phyloP scores from a whole-genome alignment of 2,888 invertebrate species.

The Caenorhabditis sulstoni region DNA sequence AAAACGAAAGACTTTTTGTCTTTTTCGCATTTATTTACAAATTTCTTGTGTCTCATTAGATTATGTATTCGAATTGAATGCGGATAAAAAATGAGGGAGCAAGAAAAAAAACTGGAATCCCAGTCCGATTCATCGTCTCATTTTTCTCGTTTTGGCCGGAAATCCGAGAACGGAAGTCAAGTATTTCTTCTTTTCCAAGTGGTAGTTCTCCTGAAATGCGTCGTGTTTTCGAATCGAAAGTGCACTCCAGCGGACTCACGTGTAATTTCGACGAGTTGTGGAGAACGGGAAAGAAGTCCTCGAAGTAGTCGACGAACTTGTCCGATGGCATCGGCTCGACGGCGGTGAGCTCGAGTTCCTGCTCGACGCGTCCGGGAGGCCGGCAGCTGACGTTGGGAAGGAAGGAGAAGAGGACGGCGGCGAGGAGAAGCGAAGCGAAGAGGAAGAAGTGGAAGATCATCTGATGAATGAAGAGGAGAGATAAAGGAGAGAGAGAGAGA shows the following conservation, averaged over 20 bases:
- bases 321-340: slow-evolving; percentile 29
- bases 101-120: no score
- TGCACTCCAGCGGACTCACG: slow-evolving; percentile 21
- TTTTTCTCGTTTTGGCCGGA: slow-evolving; percentile 46
- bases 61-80: not conserved
- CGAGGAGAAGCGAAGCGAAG: slow-evolving; percentile 4
- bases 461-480: slow-evolving; percentile 17
- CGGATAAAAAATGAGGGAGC: not conserved
- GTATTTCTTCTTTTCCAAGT: slow-evolving; percentile 64
- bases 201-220: slow-evolving; percentile 60
- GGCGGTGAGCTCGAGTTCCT: slow-evolving; percentile 26
- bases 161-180: slow-evolving; percentile 45
- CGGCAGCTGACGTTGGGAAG: not conserved
- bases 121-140: slow-evolving; percentile 28
- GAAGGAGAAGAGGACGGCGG: slow-evolving; percentile 1
- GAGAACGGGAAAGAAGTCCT: slow-evolving; percentile 55
- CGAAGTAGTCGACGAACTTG: slow-evolving; percentile 56
- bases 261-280: slow-evolving; percentile 53
- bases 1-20: not conserved
- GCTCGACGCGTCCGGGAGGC: slow-evolving; percentile 30
- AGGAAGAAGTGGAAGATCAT: slow-evolving; percentile 13
- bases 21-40: slow-evolving; percentile 42
- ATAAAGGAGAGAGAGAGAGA: slow-evolving; percentile 7
- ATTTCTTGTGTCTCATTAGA: slow-evolving; percentile 21
- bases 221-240: not conserved